Evolutionary conservation across 2,888 invertebrate genomes (phyloP).

Genomic region (Globia sparganii): DNA sequence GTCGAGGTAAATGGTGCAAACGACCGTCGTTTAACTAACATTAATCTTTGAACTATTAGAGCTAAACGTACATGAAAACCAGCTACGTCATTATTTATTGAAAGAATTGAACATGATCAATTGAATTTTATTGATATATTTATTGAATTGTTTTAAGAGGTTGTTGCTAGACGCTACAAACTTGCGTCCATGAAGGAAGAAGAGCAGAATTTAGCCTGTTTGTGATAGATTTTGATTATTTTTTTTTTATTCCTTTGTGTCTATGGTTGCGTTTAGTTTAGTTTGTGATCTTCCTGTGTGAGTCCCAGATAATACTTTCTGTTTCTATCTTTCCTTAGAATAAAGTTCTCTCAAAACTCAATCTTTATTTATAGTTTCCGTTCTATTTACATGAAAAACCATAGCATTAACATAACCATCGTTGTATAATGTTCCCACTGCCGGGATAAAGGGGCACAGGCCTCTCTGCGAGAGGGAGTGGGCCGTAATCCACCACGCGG

Average conservation of each 20-base stretch:
- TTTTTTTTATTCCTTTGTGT: background rate
- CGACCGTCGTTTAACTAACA: conserved; percentile 12
- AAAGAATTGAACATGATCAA: background rate
- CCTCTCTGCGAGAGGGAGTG: background rate
- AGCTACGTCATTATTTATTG: conserved; percentile 16
- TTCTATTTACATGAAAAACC: background rate
- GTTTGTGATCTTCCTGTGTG: too few relatives aligned
- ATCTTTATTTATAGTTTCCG: background rate
- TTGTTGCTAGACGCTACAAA: background rate
- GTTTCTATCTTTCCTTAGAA: background rate
- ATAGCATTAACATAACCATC: background rate
- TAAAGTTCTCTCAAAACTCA: background rate
- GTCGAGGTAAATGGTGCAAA: conserved; percentile 23
- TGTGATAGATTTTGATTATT: background rate
- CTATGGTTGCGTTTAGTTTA: background rate
- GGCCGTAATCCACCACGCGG: background rate
- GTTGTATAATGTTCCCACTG: background rate
- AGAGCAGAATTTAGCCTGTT: background rate
- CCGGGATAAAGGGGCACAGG: background rate
- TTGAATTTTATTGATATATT: background rate
- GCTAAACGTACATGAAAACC: conserved; percentile 1
- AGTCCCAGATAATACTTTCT: too few relatives aligned
- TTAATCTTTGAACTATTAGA: conserved; percentile 41
- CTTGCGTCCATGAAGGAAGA: background rate
- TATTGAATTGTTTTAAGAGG: background rate